phyloP scores from a whole-genome alignment of 2,888 invertebrate genomes.

The Acronicta aceris region DNA sequence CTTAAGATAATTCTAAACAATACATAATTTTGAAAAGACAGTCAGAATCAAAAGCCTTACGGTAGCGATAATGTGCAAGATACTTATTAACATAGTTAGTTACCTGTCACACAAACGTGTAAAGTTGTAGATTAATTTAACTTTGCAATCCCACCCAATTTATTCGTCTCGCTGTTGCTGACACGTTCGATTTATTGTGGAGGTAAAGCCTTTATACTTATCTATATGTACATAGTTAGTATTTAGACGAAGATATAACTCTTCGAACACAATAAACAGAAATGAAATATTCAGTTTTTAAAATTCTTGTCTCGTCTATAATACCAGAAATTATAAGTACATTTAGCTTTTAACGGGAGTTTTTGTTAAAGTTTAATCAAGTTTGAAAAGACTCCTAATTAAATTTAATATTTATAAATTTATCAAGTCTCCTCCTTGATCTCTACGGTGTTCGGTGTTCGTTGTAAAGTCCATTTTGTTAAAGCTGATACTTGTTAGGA shows the following conservation, averaged over 20 bases:
- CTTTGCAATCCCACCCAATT: constrained; percentile 61
- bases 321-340: constrained; percentile 10
- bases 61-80: not conserved
- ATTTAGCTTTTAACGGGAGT: constrained; percentile 7
- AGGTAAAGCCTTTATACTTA: not conserved
- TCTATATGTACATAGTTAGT: not conserved
- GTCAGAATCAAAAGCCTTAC: no score
- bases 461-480: not conserved
- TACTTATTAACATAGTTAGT: constrained; percentile 43
- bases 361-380: constrained; percentile 22
- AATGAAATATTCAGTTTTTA: constrained; percentile 1
- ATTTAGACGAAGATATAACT: constrained; percentile 2
- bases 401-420: constrained; percentile 15
- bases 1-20: no score
- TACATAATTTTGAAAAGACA: no score
- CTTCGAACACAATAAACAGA: constrained; percentile 1
- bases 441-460: not conserved
- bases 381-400: constrained; percentile 21
- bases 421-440: not conserved
- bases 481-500: no score
- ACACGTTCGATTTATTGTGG: constrained; percentile 51
- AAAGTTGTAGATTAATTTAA: constrained; percentile 61
- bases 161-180: constrained; percentile 50
- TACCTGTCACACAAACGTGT: constrained; percentile 34
- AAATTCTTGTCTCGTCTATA: constrained; percentile 8